phyloP scores from a whole-genome alignment of 2,888 invertebrate species.

The Amorpha juglandis region DNA sequence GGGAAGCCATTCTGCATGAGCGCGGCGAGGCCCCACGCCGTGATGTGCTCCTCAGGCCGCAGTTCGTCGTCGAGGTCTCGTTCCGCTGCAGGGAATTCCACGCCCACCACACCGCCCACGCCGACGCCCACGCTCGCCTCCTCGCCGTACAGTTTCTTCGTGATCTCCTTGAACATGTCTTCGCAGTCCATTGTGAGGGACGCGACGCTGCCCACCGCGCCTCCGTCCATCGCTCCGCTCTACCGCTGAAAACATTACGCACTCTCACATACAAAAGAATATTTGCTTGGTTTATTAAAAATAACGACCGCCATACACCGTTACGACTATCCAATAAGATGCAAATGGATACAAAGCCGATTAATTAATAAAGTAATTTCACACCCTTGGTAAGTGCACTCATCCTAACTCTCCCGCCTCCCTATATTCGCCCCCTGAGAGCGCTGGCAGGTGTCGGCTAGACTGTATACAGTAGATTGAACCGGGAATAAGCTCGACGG shows the following conservation, averaged over 20 bases:
- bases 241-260: slow-evolving; percentile 27
- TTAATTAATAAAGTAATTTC: background rate
- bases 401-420: background rate
- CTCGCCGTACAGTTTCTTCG: slow-evolving; percentile 95
- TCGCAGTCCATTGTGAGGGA: slow-evolving; percentile 88
- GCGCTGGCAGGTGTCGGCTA: background rate
- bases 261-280: background rate
- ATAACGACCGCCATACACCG: background rate
- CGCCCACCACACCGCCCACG: slow-evolving; percentile 66
- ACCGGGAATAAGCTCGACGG: background rate
- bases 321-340: background rate
- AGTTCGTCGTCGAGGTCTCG: slow-evolving; percentile 82
- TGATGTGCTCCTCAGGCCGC: slow-evolving; percentile 89
- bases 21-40: slow-evolving; percentile 89
- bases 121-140: slow-evolving; percentile 78
- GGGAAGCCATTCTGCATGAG: slow-evolving; percentile 90
- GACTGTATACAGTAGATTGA: background rate
- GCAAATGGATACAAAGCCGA: background rate
- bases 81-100: slow-evolving; percentile 77
- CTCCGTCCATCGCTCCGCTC: slow-evolving; percentile 70
- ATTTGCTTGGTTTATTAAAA: background rate
- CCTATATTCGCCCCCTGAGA: background rate
- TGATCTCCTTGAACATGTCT: slow-evolving; percentile 96
- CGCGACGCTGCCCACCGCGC: slow-evolving; percentile 74
- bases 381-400: background rate